Evolutionary conservation across 2,888 invertebrate species (phyloP).

Genomic region (Aphidius colemani): DNA sequence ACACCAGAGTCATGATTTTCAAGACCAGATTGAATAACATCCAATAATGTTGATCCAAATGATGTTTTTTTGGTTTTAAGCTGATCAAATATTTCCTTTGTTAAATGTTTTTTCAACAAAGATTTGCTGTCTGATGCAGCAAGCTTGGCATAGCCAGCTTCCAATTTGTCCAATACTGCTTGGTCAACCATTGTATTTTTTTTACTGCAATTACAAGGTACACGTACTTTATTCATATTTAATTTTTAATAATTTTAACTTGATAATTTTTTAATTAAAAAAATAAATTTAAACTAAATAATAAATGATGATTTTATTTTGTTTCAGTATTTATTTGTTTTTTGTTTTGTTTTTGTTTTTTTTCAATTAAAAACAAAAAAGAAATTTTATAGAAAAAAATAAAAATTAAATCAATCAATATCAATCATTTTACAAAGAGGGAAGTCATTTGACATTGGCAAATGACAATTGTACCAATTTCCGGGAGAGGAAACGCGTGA

Average conservation of each 20-base stretch:
- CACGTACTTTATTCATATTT: conserved; percentile 15
- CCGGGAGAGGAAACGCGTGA: conserved; percentile 34
- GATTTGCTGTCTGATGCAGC: conserved; percentile 91
- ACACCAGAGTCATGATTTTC: conserved; percentile 96
- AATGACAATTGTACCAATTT: conserved; percentile 19
- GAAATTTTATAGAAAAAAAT: too few relatives aligned
- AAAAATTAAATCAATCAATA: neutral
- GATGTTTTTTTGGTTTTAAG: conserved; percentile 92
- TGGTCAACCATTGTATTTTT: conserved; percentile 86
- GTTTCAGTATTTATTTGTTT: neutral
- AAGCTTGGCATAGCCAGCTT: conserved; percentile 87
- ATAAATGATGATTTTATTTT: too few relatives aligned
- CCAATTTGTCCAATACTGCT: conserved; percentile 87
- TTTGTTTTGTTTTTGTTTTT: neutral
- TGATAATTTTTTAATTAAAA: too few relatives aligned
- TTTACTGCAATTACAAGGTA: conserved; percentile 64
- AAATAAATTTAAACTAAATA: too few relatives aligned
- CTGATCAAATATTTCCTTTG: conserved; percentile 87
- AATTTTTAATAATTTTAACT: too few relatives aligned
- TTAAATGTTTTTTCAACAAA: conserved; percentile 93
- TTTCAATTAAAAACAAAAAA: neutral
- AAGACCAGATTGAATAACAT: conserved; percentile 93
- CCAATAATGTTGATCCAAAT: conserved; percentile 90
- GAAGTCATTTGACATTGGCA: neutral
- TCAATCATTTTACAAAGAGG: neutral